phyloP scores from a whole-genome alignment of 1,140 invertebrate genomes.

The Atopsyche davidsoni region DNA sequence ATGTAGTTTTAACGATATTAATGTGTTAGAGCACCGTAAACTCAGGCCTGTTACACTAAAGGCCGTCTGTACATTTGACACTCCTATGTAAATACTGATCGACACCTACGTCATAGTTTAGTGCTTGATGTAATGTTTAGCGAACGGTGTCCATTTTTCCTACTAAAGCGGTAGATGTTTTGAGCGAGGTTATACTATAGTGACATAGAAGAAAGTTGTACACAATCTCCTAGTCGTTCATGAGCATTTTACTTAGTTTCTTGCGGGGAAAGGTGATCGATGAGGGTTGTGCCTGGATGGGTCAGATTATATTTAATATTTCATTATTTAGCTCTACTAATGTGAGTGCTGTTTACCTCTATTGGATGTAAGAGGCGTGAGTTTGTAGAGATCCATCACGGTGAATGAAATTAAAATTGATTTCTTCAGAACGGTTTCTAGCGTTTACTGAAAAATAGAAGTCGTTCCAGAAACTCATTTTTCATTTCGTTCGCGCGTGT shows the following conservation, averaged over 20 bases:
- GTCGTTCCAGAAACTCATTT: too few species aligned
- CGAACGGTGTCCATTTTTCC: conserved; percentile 22
- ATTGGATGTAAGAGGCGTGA: too few species aligned
- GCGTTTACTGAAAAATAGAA: too few species aligned
- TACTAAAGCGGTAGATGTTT: conserved; percentile 19
- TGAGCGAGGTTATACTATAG: conserved; percentile 14
- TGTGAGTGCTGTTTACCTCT: too few species aligned
- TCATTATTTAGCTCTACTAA: conserved; percentile 27
- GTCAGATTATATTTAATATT: conserved; percentile 28
- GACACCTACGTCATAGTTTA: conserved; percentile 24
- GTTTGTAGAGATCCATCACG: too few species aligned
- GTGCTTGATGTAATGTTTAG: conserved; percentile 30
- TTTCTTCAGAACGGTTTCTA: too few species aligned
- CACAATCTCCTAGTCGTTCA: conserved; percentile 16
- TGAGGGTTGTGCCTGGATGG: conserved; percentile 27
- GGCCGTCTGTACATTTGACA: neutral
- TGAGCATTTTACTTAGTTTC: conserved; percentile 12
- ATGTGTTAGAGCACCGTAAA: neutral
- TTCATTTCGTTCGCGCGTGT: conserved; percentile 21
- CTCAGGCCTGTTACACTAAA: neutral
- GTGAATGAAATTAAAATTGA: too few species aligned
- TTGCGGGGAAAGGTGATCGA: conserved; percentile 1
- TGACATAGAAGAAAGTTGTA: conserved; percentile 11
- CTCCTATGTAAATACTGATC: conserved; percentile 22
- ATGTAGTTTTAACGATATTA: neutral